Evolutionary conservation across 2,113 vertebrate species (phyloP), one percentile per base, ranked within the genome.

Genomic region (Silurus meridionalis): DNA sequence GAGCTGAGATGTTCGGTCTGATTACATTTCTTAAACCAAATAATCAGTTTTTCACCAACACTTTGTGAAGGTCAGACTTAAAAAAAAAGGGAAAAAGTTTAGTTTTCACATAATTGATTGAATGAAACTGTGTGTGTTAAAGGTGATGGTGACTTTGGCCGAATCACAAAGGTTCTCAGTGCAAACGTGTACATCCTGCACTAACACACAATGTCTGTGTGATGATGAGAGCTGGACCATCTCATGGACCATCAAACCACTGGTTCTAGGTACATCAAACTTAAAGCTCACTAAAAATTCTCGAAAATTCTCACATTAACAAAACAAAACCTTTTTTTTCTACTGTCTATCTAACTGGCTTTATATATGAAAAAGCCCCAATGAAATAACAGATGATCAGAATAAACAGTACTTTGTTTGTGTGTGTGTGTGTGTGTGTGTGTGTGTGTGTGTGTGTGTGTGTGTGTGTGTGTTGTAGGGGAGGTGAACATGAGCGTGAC

Each of bases 401-500:
- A 71, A 17, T 17, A 46, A 37, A 37, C 67, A 46, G 14, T 46
- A 69, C 14, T 60, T 19, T 15, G 6, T 61, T 61, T 5, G 4
- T 21, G 60, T 4, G 61, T 63, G n/a, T 37, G 75, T 60, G 15
- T 82, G 21, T 75, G 61, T 84, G 58, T 64, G 14, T 50, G 37
- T 66, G 60, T 50, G 25, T 66, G 11, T 57, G 61, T 64, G 61
- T 69, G n/a, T 60, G 17, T 89, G 88, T 82, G 57, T 58, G 55
- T 28, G 48, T 37, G 71, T 57, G 19, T 80, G 46, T 79, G 37
- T 78, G 25, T 84, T 79, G 23, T 72, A 97, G 96, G 96, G 64
- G 89, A 92, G 75, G 90, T 96, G 81, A 89, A 85, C 52, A 84
- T 97, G 89, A 95, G 93, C 48, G 92, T 96, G 86, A 93, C 89